Evolutionary conservation across 2,888 invertebrate genomes (phyloP), one percentile per base, ranked within the genome.

Genomic region (Corythucha ciliata): DNA sequence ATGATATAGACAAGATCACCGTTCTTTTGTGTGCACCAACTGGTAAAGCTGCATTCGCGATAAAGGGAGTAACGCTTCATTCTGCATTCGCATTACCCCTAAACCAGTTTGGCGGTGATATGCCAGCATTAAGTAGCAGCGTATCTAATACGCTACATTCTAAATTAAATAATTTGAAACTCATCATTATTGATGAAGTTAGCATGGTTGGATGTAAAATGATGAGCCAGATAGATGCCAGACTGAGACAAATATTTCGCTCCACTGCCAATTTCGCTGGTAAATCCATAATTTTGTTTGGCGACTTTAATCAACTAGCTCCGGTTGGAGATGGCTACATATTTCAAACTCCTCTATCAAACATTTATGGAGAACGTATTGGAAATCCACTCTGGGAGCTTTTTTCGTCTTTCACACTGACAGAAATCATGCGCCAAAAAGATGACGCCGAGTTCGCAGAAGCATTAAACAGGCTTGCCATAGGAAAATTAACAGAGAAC

Each of bases 371-470:
- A 10, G 16, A 20, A n/a, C n/a, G 45, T 1, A 26, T 16, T 25
- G 40, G 20, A 12, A 50, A 52, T 37, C 42, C 51, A 18, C 44
- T 55, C 27, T 60, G 57, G 58, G 39, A 48, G 4, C 18, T 26
- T 22, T 59, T 59, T 29, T 10, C 40, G 5, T 45, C 50, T 39
- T 59, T 42, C 33, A 47, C 48, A 25, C 36, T 60, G 21, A 56
- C 56, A 27, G 47, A 59, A 53, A 58, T 58, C n/a, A 59, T 59
- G 58, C 27, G 59, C 10, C 60, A 59, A 42, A 49, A 54, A 50
- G 59, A 59, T 34, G 58, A 58, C 32, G 24, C 22, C 16, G 14
- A 21, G 21, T 58, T 59, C 52, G 50, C 56, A 10, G 25, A 44
- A 33, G 51, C 54, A 18, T 39, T 54, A 2, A 52, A 48, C 16